Conservation (phyloP, 1,140 invertebrate genomes). For the Drosophila rhopaloa region DNA sequence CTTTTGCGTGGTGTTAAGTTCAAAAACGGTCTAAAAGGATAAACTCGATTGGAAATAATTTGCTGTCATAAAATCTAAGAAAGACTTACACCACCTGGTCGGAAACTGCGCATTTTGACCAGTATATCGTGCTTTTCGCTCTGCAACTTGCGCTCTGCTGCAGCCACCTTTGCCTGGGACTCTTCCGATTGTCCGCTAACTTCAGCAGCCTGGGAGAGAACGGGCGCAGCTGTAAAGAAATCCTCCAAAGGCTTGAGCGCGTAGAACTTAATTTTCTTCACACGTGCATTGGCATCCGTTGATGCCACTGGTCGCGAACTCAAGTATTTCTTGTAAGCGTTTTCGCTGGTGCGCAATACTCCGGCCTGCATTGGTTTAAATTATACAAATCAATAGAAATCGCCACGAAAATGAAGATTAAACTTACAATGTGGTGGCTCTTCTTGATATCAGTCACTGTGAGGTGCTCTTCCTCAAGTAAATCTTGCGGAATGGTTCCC, state of each 20-base stretch:
- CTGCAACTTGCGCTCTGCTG: slow-evolving; percentile 73
- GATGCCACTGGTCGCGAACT: slow-evolving; percentile 94
- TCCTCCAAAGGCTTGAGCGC: slow-evolving; percentile 73
- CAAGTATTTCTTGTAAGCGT: slow-evolving; percentile 96
- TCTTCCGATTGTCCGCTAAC: slow-evolving; percentile 47
- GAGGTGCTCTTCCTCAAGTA: slow-evolving; percentile 94
- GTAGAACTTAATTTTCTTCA: slow-evolving; percentile 86
- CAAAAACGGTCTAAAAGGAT: slow-evolving; percentile 94
- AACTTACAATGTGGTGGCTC: slow-evolving; percentile 90
- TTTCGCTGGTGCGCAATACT: slow-evolving; percentile 91
- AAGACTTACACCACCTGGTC: slow-evolving; percentile 91
- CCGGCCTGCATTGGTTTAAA: slow-evolving; percentile 86
- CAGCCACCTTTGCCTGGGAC: slow-evolving; percentile 50
- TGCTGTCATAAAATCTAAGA: neutral
- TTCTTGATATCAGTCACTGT: slow-evolving; percentile 91
- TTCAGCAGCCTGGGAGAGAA: slow-evolving; percentile 60
- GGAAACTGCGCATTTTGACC: slow-evolving; percentile 92
- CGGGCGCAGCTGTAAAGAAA: slow-evolving; percentile 75
- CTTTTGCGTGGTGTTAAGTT: slow-evolving; percentile 93
- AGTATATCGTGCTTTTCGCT: slow-evolving; percentile 87
- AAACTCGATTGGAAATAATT: neutral
- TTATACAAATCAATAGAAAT: neutral
- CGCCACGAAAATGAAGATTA: neutral
- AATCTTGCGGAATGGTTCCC: slow-evolving; percentile 91
- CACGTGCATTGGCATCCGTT: slow-evolving; percentile 93